Evolutionary conservation across 2,797 vertebrate species (phyloP).

Genomic region (Neoniphon sammara): DNA sequence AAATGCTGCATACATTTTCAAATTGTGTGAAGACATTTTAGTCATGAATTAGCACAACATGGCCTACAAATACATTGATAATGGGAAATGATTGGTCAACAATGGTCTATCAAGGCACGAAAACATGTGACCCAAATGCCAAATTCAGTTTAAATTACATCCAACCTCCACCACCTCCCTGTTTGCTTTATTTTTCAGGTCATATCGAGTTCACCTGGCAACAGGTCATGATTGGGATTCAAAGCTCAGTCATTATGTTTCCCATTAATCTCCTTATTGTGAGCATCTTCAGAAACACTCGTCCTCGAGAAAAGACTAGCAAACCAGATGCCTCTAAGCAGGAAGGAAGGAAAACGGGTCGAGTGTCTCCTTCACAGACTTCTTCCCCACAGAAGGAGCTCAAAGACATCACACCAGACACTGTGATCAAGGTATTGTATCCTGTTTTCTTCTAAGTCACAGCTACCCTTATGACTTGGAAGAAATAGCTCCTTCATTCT

Average conservation of each 20-base stretch:
- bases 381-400: slow-evolving; percentile 72
- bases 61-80: not conserved
- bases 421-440: slow-evolving; percentile 87
- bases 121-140: too few relatives aligned
- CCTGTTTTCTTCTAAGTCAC: not conserved
- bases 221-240: slow-evolving; percentile 94
- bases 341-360: slow-evolving; percentile 73
- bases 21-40: not conserved
- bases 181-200: slow-evolving; percentile 78
- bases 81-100: not conserved
- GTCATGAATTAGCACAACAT: not conserved
- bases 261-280: slow-evolving; percentile 97
- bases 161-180: not conserved
- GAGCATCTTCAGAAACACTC: slow-evolving; percentile 92
- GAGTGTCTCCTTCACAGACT: slow-evolving; percentile 76
- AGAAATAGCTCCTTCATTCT: not conserved
- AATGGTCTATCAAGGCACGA: too few relatives aligned
- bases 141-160: not conserved
- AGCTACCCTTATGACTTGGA: not conserved
- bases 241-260: slow-evolving; percentile 97
- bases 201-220: slow-evolving; percentile 96
- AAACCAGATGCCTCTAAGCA: slow-evolving; percentile 73
- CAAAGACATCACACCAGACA: slow-evolving; percentile 87
- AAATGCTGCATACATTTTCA: too few relatives aligned
- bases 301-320: slow-evolving; percentile 69